phyloP scores from a whole-genome alignment of 2,797 vertebrate species.

The Gymnothorax reevesii region DNA sequence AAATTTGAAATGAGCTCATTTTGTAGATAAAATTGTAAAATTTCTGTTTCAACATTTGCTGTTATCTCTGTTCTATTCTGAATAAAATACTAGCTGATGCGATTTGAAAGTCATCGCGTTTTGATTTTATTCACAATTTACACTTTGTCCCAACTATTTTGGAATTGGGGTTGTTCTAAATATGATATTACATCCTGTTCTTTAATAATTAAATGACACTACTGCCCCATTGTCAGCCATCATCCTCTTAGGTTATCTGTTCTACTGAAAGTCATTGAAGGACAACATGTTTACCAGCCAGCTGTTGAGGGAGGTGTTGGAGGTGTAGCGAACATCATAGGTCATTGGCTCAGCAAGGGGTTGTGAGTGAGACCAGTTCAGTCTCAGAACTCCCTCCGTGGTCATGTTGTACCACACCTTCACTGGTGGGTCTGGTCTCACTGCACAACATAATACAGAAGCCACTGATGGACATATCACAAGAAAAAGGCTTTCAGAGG shows the following conservation, averaged over 20 bases:
- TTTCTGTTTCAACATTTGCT: too few species aligned
- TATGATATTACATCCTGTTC: too few species aligned
- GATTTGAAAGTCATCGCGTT: too few species aligned
- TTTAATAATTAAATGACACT: neutral
- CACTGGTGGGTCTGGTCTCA: slow-evolving; percentile 68
- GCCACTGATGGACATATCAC: neutral
- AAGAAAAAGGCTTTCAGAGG: neutral
- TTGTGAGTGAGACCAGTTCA: slow-evolving; percentile 63
- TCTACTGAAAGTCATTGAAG: neutral
- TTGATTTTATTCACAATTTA: too few species aligned
- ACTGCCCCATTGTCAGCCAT: neutral
- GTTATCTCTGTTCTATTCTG: too few species aligned
- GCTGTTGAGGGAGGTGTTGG: slow-evolving; percentile 43
- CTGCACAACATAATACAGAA: slow-evolving; percentile 51
- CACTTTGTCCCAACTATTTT: too few species aligned
- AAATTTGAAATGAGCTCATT: too few species aligned
- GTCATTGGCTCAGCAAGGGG: slow-evolving; percentile 52
- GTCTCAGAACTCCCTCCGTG: slow-evolving; percentile 59
- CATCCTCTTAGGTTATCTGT: neutral
- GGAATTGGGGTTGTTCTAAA: too few species aligned
- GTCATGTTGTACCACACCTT: slow-evolving; percentile 63
- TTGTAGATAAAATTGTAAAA: too few species aligned
- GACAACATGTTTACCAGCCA: slow-evolving; percentile 30
- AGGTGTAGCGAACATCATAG: slow-evolving; percentile 68
- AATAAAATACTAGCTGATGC: too few species aligned